A percentile compares a stretch with the other conserved stretches of the same genome.
Evolutionary conservation across 1,140 invertebrate genomes (phyloP).

Genomic region (Bombus consobrinus): DNA sequence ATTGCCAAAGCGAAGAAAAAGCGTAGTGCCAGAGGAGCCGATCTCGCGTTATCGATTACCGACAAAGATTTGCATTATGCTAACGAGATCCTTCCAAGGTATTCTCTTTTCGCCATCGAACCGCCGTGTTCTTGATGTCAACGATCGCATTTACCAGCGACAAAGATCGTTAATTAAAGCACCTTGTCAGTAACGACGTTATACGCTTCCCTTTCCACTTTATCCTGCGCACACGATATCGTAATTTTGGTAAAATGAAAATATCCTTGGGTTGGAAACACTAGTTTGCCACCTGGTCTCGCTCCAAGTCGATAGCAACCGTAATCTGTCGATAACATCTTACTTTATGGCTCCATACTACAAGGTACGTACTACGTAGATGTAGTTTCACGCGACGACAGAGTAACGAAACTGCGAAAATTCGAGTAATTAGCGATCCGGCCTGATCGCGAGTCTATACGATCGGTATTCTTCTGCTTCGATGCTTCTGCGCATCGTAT

Average conservation of each 20-base stretch:
- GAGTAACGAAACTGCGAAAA: conserved; percentile 5
- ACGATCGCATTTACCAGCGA: conserved; percentile 1
- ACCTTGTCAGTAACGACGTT: conserved; percentile 19
- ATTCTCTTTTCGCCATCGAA: background rate
- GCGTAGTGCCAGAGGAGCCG: background rate
- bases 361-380: background rate
- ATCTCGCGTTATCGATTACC: conserved; percentile 46
- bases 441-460: background rate
- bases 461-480: too few species aligned
- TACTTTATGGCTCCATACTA: conserved; percentile 44
- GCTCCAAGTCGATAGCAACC: background rate
- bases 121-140: background rate
- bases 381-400: background rate
- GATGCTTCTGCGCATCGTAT: too few species aligned
- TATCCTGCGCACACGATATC: background rate
- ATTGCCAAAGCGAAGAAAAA: background rate
- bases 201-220: background rate
- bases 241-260: conserved; percentile 51
- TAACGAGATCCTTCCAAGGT: conserved; percentile 29
- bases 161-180: conserved; percentile 37
- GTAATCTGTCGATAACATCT: conserved; percentile 32
- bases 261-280: background rate
- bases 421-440: conserved; percentile 12
- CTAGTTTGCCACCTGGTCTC: conserved; percentile 10
- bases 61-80: conserved; percentile 28